These are phyloP conservation scores for Drosophila willistoni DNA, from an alignment of 1,140 invertebrate genomes.

Conservation along the genomic window DNA sequence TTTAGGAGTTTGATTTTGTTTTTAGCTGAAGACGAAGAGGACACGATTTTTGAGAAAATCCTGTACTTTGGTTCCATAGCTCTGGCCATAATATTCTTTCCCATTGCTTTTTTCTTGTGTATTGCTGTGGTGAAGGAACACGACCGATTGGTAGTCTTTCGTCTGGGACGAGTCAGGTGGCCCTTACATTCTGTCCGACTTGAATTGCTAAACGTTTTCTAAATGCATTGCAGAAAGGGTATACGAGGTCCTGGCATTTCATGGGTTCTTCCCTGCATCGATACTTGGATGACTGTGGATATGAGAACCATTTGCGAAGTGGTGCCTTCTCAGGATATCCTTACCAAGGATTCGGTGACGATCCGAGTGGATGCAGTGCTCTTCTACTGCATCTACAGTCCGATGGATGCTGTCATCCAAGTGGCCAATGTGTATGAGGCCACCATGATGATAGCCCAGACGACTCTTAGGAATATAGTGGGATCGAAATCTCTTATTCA, in stretches of 20 bases:
- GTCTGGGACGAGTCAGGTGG: slow-evolving; percentile 90
- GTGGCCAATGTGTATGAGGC: slow-evolving; percentile 91
- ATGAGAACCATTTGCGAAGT: slow-evolving; percentile 89
- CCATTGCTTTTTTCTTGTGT: slow-evolving; percentile 91
- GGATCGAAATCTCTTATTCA: slow-evolving; percentile 88
- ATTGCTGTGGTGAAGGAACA: slow-evolving; percentile 89
- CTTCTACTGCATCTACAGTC: slow-evolving; percentile 90
- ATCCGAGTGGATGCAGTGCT: slow-evolving; percentile 91
- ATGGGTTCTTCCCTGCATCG: slow-evolving; percentile 91
- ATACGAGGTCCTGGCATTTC: slow-evolving; percentile 84
- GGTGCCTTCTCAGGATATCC: slow-evolving; percentile 88
- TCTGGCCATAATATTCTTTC: slow-evolving; percentile 90
- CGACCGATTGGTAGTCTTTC: slow-evolving; percentile 93
- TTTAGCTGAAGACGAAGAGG: slow-evolving; percentile 37
- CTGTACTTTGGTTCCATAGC: slow-evolving; percentile 90
- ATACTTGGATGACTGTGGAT: slow-evolving; percentile 89
- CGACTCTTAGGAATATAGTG: slow-evolving; percentile 89
- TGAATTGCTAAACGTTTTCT: slow-evolving; percentile 53
- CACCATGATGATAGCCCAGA: slow-evolving; percentile 85
- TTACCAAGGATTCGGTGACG: slow-evolving; percentile 91
- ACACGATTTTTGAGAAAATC: slow-evolving; percentile 86
- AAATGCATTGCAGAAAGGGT: slow-evolving; percentile 15
- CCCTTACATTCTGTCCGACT: not conserved
- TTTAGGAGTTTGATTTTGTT: not conserved
- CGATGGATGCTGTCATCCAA: slow-evolving; percentile 91